Conservation (phyloP, 2,113 vertebrate genomes). For the Sapayoa aenigma region DNA sequence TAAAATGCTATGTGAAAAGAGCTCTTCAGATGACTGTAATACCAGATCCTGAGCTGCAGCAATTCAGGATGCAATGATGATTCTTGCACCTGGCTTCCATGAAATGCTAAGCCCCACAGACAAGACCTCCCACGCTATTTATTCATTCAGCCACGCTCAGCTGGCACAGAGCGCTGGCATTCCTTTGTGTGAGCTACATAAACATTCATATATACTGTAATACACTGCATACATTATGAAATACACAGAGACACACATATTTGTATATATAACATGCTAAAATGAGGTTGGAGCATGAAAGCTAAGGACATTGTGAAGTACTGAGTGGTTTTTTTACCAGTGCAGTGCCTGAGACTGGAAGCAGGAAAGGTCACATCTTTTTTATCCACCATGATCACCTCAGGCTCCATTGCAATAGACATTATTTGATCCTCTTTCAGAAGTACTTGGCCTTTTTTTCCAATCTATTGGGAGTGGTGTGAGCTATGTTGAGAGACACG, state of each 20-base stretch:
- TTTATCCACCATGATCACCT: not conserved
- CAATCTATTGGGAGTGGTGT: not conserved
- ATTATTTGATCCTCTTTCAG: not conserved
- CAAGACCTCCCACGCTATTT: not conserved
- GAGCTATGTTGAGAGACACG: not conserved
- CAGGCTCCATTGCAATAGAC: not conserved
- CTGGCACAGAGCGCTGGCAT: not conserved
- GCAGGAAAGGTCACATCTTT: not conserved
- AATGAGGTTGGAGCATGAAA: not conserved
- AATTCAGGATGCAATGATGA: not conserved
- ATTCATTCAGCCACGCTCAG: not conserved
- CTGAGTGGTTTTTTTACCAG: not conserved
- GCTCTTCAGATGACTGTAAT: not conserved
- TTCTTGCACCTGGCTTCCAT: not conserved
- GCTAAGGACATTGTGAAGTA: not conserved
- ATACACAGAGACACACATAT: not conserved
- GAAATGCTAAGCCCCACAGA: not conserved
- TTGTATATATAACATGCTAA: not conserved
- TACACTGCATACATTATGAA: not conserved
- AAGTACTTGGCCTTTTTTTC: not conserved
- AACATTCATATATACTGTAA: not conserved
- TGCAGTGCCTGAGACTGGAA: not conserved
- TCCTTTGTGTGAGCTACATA: not conserved
- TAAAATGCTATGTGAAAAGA: not conserved
- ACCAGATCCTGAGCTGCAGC: not conserved